Percentiles rank a stretch among this genome's conserved stretches.
These are phyloP conservation scores for Eulemur macaco DNA, from an alignment of 2,113 vertebrate species.

Conservation along the genomic window DNA sequence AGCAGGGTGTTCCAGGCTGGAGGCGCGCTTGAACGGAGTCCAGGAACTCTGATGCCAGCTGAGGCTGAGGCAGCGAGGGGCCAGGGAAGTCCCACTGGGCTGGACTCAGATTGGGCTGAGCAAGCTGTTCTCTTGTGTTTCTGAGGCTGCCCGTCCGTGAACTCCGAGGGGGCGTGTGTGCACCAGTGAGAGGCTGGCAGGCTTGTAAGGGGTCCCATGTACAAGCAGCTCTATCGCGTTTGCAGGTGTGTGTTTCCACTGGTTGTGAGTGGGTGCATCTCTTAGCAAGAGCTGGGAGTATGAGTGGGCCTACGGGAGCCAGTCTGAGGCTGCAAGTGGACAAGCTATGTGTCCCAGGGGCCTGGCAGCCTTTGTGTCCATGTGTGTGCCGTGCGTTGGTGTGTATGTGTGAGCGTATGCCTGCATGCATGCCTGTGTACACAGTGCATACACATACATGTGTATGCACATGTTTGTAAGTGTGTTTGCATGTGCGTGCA, in stretches of 20 bases:
- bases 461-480: not conserved
- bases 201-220: rapidly evolving
- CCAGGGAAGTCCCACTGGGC: not conserved
- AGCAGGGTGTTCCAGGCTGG: not conserved
- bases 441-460: rapidly evolving
- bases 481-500: no score
- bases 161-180: not conserved
- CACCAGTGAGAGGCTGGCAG: not conserved
- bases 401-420: no score
- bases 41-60: not conserved
- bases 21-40: not conserved
- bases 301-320: not conserved
- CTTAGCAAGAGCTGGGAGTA: not conserved
- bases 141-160: not conserved
- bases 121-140: not conserved
- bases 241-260: not conserved
- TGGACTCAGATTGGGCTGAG: not conserved
- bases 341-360: not conserved
- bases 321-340: not conserved
- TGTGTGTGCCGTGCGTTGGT: rapidly evolving
- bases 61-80: not conserved
- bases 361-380: no score
- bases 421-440: not conserved
- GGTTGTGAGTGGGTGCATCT: no score
- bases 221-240: not conserved